These are phyloP conservation scores for Mugil cephalus DNA, from an alignment of 2,113 vertebrate species.

Conservation along the genomic window DNA sequence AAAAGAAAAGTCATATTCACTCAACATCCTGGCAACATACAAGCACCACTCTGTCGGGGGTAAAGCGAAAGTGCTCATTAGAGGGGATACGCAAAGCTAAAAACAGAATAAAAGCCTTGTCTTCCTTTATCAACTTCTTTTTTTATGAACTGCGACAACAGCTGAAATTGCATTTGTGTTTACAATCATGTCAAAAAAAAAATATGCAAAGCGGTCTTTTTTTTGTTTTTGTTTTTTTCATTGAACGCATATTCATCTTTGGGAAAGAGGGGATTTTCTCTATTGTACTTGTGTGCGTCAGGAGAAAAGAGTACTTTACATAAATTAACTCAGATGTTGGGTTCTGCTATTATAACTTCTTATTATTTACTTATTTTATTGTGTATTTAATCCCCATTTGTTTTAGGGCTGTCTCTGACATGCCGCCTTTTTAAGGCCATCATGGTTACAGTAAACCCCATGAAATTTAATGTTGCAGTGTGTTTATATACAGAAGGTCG, in stretches of 20 bases:
- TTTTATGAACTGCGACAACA: background rate
- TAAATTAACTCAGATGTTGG: slow-evolving; percentile 11
- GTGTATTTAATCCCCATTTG: background rate
- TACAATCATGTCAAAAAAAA: background rate
- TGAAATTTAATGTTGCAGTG: too few species aligned
- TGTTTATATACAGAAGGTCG: too few species aligned
- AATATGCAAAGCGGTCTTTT: slow-evolving; percentile 30
- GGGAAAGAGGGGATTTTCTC: slow-evolving; percentile 1
- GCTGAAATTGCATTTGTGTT: slow-evolving; percentile 9
- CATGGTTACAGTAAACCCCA: slow-evolving; percentile 9
- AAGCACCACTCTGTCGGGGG: slow-evolving; percentile 7
- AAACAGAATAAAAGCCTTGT: slow-evolving; percentile 13
- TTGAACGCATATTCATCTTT: slow-evolving; percentile 1
- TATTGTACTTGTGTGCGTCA: slow-evolving; percentile 18
- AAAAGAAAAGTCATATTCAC: slow-evolving; percentile 45
- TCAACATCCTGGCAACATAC: slow-evolving; percentile 27
- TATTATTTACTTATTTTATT: background rate
- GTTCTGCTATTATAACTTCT: slow-evolving; percentile 15
- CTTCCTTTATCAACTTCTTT: background rate
- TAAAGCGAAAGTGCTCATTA: slow-evolving; percentile 45
- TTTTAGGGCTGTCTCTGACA: background rate
- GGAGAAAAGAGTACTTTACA: slow-evolving; percentile 29
- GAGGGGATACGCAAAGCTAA: background rate
- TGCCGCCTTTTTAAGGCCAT: background rate
- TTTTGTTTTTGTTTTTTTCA: slow-evolving; percentile 3